Percentiles rank a stretch among this genome's conserved stretches.
Evolutionary conservation across 2,888 invertebrate species (phyloP).

Genomic region (Drosophila fungiperda): DNA sequence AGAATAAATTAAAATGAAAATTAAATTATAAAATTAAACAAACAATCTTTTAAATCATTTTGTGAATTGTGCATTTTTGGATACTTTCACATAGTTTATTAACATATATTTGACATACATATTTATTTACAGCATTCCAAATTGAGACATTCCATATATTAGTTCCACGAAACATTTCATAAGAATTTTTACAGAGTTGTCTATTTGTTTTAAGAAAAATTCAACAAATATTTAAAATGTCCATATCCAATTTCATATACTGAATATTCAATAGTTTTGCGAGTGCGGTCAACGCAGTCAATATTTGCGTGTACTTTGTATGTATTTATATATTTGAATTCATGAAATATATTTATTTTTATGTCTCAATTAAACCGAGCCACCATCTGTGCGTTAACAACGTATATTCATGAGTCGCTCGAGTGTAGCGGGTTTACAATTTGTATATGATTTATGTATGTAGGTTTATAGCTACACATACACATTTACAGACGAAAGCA

Average conservation of each 20-base stretch:
- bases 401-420: conserved; percentile 17
- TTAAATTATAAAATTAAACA: neutral
- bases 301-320: neutral
- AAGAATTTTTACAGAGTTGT: neutral
- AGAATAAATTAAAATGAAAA: neutral
- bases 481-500: neutral
- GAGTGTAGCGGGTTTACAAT: conserved; percentile 22
- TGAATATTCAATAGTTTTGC: neutral
- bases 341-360: neutral
- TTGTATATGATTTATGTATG: conserved; percentile 12
- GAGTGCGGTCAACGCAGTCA: conserved; percentile 1
- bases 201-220: neutral
- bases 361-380: conserved; percentile 15
- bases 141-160: neutral
- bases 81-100: neutral
- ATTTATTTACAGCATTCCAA: neutral
- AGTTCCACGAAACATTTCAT: neutral
- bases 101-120: neutral
- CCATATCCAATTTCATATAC: conserved; percentile 2
- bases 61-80: neutral
- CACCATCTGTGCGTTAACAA: neutral
- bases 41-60: neutral
- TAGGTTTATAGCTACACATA: conserved; percentile 5
- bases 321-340: conserved; percentile 1
- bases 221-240: conserved; percentile 7